Evolutionary conservation across 1,140 invertebrate genomes (phyloP), one percentile per base, ranked within the genome.

Genomic region (Caerostris darwini): DNA sequence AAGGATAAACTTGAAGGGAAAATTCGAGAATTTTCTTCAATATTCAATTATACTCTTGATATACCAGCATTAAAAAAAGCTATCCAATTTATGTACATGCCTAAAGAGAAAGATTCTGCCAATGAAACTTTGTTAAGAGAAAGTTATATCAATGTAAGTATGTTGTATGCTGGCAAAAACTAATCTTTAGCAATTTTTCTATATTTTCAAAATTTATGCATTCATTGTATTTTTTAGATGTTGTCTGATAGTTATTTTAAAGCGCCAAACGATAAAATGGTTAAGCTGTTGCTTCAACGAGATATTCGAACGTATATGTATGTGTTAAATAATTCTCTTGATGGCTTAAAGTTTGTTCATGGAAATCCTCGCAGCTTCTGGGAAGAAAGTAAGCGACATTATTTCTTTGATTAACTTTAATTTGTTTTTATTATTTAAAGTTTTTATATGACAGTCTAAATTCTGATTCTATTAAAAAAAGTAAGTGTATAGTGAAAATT

Each of bases 71-170:
- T 99, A 5, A 98, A 97, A 95, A 97, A 98, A 95, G 98, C 99
- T n/a, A 97, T 99, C 90, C 97, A 98, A 94, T 99, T 99, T 95
- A 98, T 99, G 97, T 99, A 99, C 96, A 99, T 98, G 0, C 99
- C 98, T 96, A 99, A 98, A 97, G 98, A 98, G 0, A 98, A 99
- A 96, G 71, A 94, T 88, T 98, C 98, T 5, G 97, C 97, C 90
- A 99, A 99, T 96, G 96, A 96, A 14, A 98, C 98, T 3, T 97
- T 98, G 56, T 97, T 99, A 90, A 96, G 98, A 82, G 98, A 99
- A 95, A 97, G 98, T 95, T 98, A 98, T 94, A 97, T 99, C 94
- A 97, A 99, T 96, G 98, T 98, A 97, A 97, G 97, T 97, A 54
- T 77, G 53, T 54, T 56, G 53, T 53, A 19, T 61, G 50, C 3